These are phyloP conservation scores for Melikaiella ostensackeni DNA, from an alignment of 2,888 invertebrate genomes.

Conservation along the genomic window DNA sequence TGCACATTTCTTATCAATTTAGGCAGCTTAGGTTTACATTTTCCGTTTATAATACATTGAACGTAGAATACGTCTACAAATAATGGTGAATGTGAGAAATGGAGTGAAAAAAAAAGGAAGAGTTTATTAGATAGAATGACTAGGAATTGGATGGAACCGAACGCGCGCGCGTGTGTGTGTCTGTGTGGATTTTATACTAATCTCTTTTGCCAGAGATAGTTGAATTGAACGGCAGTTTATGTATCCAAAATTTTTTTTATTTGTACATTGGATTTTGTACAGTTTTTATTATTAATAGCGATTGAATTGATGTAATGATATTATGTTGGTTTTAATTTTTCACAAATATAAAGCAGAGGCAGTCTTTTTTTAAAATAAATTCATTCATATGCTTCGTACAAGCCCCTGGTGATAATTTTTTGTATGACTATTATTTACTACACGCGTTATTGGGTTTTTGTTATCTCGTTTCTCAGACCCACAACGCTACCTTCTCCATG, in stretches of 20 bases:
- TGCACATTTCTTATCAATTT: constrained; percentile 64
- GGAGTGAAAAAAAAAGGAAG: constrained; percentile 45
- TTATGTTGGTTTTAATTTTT: constrained; percentile 77
- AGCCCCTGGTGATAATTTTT: constrained; percentile 68
- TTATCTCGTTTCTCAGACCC: constrained; percentile 72
- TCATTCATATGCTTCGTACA: constrained; percentile 67
- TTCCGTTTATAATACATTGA: constrained; percentile 26
- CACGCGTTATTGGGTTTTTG: constrained; percentile 68
- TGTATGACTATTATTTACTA: constrained; percentile 59
- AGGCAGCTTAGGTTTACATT: constrained; percentile 41
- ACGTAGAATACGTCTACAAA: constrained; percentile 19
- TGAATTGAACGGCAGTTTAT: constrained; percentile 68
- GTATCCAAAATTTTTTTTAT: constrained; percentile 75
- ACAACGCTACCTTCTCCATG: constrained; percentile 62
- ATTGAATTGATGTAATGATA: constrained; percentile 74
- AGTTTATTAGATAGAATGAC: neutral
- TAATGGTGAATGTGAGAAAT: constrained; percentile 27
- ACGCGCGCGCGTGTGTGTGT: constrained; percentile 11
- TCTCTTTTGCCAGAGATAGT: constrained; percentile 60
- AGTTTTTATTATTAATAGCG: constrained; percentile 76
- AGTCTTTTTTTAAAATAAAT: constrained; percentile 50
- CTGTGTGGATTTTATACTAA: constrained; percentile 35
- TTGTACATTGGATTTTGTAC: constrained; percentile 77
- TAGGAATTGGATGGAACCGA: too few relatives aligned
- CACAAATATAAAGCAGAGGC: constrained; percentile 65